Evolutionary conservation across 2,113 vertebrate genomes (phyloP).

Genomic region (Stegostoma tigrinum): DNA sequence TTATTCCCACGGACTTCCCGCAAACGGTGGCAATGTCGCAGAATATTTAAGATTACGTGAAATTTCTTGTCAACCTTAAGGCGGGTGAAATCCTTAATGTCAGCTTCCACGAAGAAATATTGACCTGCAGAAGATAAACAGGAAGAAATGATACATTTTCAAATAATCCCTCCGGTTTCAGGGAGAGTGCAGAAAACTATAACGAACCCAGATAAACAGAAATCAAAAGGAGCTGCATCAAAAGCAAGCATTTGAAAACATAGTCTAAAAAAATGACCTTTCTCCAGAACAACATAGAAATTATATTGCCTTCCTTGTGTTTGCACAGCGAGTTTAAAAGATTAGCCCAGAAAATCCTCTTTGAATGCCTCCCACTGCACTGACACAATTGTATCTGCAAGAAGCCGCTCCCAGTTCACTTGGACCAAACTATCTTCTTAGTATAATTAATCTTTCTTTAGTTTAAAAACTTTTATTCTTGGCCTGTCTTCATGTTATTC

Average conservation of each 20-base stretch:
- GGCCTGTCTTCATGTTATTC: too few species aligned
- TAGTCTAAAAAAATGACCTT: background rate
- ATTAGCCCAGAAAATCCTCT: background rate
- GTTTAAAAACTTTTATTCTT: too few species aligned
- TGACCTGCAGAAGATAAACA: constrained; percentile 54
- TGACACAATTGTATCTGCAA: too few species aligned
- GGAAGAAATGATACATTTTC: background rate
- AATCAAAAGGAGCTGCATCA: background rate
- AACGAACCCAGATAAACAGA: background rate
- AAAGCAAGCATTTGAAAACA: background rate
- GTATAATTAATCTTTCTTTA: too few species aligned
- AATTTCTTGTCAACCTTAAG: constrained; percentile 76
- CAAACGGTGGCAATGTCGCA: constrained; percentile 78
- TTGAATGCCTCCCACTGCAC: too few species aligned
- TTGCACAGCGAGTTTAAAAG: background rate
- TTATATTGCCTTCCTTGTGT: background rate
- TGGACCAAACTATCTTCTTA: too few species aligned
- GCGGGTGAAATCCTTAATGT: constrained; percentile 69
- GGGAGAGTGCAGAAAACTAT: background rate
- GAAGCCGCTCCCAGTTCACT: too few species aligned
- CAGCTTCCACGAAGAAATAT: constrained; percentile 80
- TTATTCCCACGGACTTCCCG: constrained; percentile 64
- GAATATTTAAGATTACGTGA: constrained; percentile 71
- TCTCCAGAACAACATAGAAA: background rate
- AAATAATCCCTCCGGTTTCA: background rate